Evolutionary conservation across 2,888 invertebrate genomes (phyloP), one percentile per base, ranked within the genome.

Genomic region (Drosophila melanocephala): DNA sequence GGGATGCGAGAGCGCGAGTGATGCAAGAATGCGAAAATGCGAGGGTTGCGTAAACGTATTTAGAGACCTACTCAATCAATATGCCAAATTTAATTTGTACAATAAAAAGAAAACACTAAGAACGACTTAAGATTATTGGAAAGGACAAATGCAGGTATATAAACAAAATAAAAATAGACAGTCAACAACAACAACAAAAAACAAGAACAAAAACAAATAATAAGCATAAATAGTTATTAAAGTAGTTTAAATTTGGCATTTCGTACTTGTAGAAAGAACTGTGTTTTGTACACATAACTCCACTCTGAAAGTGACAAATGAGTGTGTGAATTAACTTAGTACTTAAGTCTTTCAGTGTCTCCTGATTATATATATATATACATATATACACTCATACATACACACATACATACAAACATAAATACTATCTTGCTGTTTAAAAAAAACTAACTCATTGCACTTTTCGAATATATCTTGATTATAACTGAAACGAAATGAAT

Each of bases 131-230:
- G 76, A 62, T 51, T 53, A 83, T 70, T 70, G 67, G 72, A 87
- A 87, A 87, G 86, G 89, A 83, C 77, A 87, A 89, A 89, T 87
- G 85, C 86, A 87, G 86, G 86, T 87, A 86, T 78, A 83, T 78
- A 76, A 63, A 84, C 65, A 77, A 57, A 47, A 26, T 26, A 72
- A 55, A 65, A 75, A 71, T 52, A 67, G 65, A 79, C 79, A 82
- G 66, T 65, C 71, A 84, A 50, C 59, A 35, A 69, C 19, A 69
- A 69, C 16, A 69, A 42, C 12, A 58, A 50, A 12, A 64, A 47
- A 51, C 12, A 53, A 32, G 47, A 50, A 10, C 19, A 32, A 28
- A n/a, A 39, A 55, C 22, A 57, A 55, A 65, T 26, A 37, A 50
- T 37, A 60, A 30, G 35, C 28, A 69, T 30, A 39, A 56, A 63